Conservation (phyloP, 1,140 invertebrate genomes). For the Hyles euphorbiae region DNA sequence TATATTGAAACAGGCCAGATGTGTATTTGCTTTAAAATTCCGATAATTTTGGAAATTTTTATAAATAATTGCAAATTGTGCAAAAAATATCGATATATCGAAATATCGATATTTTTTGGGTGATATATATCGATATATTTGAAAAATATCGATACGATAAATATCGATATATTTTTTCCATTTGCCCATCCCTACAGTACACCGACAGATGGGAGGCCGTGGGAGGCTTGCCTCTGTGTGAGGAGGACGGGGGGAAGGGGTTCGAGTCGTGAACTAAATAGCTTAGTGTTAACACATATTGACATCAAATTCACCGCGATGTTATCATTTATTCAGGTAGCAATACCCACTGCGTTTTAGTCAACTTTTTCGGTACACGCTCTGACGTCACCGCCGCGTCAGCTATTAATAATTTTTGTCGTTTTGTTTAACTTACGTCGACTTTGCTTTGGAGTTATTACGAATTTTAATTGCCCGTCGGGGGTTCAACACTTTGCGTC, state of each 20-base stretch:
- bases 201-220: slow-evolving; percentile 24
- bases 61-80: too few relatives aligned
- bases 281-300: slow-evolving; percentile 76
- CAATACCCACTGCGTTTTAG: slow-evolving; percentile 62
- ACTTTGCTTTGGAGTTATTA: slow-evolving; percentile 63
- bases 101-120: too few relatives aligned
- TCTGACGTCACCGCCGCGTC: slow-evolving; percentile 34
- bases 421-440: slow-evolving; percentile 65
- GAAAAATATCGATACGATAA: too few relatives aligned
- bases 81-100: too few relatives aligned
- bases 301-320: slow-evolving; percentile 75
- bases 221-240: slow-evolving; percentile 38
- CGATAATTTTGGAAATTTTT: too few relatives aligned
- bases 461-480: slow-evolving; percentile 58
- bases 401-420: slow-evolving; percentile 65
- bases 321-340: slow-evolving; percentile 73
- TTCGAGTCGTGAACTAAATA: slow-evolving; percentile 73
- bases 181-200: too few relatives aligned
- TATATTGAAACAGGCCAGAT: too few relatives aligned
- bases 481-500: slow-evolving; percentile 27
- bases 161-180: too few relatives aligned
- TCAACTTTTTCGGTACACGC: slow-evolving; percentile 31
- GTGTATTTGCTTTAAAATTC: too few relatives aligned
- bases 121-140: too few relatives aligned
- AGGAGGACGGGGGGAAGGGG: slow-evolving; percentile 43